Evolutionary conservation across 2,797 vertebrate species (phyloP), one percentile per base, ranked within the genome.

Genomic region (Sebastolobus altivelis): DNA sequence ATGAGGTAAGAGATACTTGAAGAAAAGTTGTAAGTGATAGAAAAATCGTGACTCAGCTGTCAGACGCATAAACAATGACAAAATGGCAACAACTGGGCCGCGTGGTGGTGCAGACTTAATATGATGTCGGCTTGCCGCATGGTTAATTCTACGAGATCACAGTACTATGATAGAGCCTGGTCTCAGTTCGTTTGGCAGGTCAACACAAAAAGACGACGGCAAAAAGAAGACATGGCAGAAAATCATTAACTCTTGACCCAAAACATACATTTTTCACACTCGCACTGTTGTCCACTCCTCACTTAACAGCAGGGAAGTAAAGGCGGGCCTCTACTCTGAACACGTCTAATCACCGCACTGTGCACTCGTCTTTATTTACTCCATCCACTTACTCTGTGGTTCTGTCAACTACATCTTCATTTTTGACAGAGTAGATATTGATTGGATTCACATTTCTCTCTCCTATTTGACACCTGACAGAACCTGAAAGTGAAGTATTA

Each of bases 201-300:
- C 65, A 49, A 74, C 58, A 43, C 56, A 29, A 70, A 82, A 43
- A 74, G 55, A 87, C n/a, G 16, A 75, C 14, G n/a, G 31, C 16
- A 46, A 65, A 74, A 80, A 65, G 12, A 70, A 31, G 52, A 73
- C 70, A 72, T 25, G 79, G 72, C 82, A 84, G 75, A 76, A 81
- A 88, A 84, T 75, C 69, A 67, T 63, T 82, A 73, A 72, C 66
- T 80, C 13, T 38, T 77, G 74, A 84, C 75, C 65, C 46, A 71
- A 72, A 76, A 63, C 31, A 73, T 61, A 59, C 3, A 58, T 61
- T 68, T 56, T n/a, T 72, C 55, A 73, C 31, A 16, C 25, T 58
- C 35, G 14, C 54, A 59, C 25, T 27, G 29, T 43, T 16, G 37
- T 62, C 13, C 40, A 4, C 3, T 18, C 11, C 16, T 22, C 1